A percentile compares a stretch with the other conserved stretches of the same genome.
Conservation (phyloP, 2,888 invertebrate genomes). For the Mythimna albipuncta region DNA sequence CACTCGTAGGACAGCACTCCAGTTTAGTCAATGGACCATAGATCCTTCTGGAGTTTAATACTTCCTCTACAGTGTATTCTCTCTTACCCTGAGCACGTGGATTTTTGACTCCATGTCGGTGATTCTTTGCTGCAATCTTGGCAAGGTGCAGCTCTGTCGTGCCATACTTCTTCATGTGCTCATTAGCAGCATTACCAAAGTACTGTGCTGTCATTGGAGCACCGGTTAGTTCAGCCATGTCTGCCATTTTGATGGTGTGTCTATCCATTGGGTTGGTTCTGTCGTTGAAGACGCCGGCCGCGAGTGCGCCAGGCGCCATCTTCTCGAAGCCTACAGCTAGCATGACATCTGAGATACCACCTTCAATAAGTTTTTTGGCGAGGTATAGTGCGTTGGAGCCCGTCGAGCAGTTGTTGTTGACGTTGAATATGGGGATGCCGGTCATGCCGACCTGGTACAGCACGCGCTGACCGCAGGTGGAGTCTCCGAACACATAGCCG, state of each 20-base stretch:
- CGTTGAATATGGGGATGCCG: constrained; percentile 99
- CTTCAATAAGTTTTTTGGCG: constrained; percentile 97
- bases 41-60: constrained; percentile 96
- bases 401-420: constrained; percentile 99
- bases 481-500: constrained; percentile 98
- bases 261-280: constrained; percentile 97
- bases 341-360: constrained; percentile 96
- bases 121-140: constrained; percentile 99
- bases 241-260: constrained; percentile 96
- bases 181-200: constrained; percentile 98
- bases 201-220: constrained; percentile 98
- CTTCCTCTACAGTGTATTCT: constrained; percentile 97
- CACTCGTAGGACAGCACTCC: constrained; percentile 99
- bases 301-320: constrained; percentile 98
- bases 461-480: constrained; percentile 98
- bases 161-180: constrained; percentile 99
- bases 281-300: constrained; percentile 93
- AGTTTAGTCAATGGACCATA: constrained; percentile 98
- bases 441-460: constrained; percentile 98
- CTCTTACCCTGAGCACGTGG: constrained; percentile 99
- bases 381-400: constrained; percentile 98
- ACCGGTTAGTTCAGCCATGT: constrained; percentile 94
- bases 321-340: constrained; percentile 99
- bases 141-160: constrained; percentile 98
- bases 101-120: constrained; percentile 98